These are phyloP conservation scores for Aproaerema taeniolella DNA, from an alignment of 2,888 invertebrate species.

Conservation along the genomic window DNA sequence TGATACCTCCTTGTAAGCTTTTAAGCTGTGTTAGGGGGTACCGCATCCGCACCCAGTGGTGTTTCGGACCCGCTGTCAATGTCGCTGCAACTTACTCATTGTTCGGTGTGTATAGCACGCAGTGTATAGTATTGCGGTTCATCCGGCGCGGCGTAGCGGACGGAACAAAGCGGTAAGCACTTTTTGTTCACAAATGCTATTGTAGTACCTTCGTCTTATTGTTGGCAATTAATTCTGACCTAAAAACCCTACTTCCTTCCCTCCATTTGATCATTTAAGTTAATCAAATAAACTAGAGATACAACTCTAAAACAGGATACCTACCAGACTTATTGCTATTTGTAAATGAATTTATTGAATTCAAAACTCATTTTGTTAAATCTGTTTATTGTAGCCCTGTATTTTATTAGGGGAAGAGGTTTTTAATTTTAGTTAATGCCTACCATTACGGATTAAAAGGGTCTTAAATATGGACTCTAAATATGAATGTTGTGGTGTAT, in stretches of 20 bases:
- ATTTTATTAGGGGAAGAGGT: conserved; percentile 18
- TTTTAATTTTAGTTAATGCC: conserved; percentile 21
- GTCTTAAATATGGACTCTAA: conserved; percentile 21
- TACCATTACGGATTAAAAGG: conserved; percentile 26
- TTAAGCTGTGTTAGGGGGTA: no score
- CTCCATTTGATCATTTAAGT: no score
- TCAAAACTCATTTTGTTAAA: conserved; percentile 26
- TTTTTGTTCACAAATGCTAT: conserved; percentile 6
- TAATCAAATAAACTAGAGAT: no score
- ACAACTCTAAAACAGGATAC: no score
- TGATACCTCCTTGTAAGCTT: no score
- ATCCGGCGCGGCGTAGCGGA: conserved; percentile 32
- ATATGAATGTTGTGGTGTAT: conserved; percentile 29
- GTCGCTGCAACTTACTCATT: conserved; percentile 22
- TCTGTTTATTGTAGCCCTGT: conserved; percentile 21
- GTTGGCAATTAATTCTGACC: conserved; percentile 12
- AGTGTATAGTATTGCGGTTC: conserved; percentile 27
- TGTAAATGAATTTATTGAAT: conserved; percentile 16
- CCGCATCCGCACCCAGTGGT: no score
- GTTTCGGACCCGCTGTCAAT: conserved; percentile 32
- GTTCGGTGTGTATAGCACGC: conserved; percentile 27
- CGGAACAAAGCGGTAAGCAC: conserved; percentile 17
- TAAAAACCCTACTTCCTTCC: no score
- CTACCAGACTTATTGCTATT: conserved; percentile 17
- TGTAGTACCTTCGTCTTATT: conserved; percentile 8